Evolutionary conservation across 1,140 invertebrate species (phyloP).

Genomic region (Tetragnatha versicolor): DNA sequence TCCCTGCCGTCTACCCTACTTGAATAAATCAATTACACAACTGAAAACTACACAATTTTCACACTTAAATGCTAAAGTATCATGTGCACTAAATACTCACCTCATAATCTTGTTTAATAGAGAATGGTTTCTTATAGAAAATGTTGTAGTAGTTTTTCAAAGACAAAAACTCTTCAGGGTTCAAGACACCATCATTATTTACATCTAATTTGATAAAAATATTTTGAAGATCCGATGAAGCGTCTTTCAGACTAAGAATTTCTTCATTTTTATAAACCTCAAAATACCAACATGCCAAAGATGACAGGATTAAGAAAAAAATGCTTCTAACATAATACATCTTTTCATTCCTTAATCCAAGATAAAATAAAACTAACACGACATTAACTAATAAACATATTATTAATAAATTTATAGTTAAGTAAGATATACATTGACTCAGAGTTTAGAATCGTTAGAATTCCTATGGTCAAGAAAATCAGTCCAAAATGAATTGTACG

Average conservation of each 20-base stretch:
- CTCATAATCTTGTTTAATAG: not conserved
- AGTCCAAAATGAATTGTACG: too few species aligned
- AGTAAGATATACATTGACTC: too few species aligned
- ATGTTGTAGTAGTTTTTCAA: not conserved
- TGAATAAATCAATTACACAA: too few species aligned
- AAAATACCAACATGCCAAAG: not conserved
- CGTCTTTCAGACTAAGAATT: slow-evolving; percentile 4
- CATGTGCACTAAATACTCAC: too few species aligned
- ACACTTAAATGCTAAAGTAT: too few species aligned
- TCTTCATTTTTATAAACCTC: not conserved
- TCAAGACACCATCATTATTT: slow-evolving; percentile 18
- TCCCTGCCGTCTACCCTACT: too few species aligned
- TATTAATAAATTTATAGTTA: too few species aligned
- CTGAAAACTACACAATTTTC: too few species aligned
- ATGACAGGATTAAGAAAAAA: not conserved
- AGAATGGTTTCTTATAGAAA: not conserved
- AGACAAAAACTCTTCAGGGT: slow-evolving; percentile 12
- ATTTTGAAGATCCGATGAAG: not conserved
- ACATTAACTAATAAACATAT: too few species aligned
- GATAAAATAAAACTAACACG: not conserved
- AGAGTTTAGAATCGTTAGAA: too few species aligned
- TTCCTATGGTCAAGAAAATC: too few species aligned
- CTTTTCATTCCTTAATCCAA: not conserved
- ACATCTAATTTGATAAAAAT: slow-evolving; percentile 34
- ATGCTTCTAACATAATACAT: not conserved